Percentiles rank a stretch among this genome's conserved stretches.
phyloP scores from a whole-genome alignment of 2,888 invertebrate genomes.

The Zootermopsis nevadensis region DNA sequence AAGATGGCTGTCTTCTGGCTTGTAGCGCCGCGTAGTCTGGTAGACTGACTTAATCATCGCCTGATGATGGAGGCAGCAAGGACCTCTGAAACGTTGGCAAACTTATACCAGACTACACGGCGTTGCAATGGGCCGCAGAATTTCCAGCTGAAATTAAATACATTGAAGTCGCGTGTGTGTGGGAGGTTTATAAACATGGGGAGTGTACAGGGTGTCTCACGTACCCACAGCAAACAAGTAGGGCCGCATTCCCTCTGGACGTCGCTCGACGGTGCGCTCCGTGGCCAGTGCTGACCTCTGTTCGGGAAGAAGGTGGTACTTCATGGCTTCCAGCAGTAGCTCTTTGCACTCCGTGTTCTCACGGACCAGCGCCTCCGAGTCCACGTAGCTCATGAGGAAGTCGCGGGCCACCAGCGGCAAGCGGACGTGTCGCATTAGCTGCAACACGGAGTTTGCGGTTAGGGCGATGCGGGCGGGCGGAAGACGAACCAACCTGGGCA shows the following conservation, averaged over 20 bases:
- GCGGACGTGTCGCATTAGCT: slow-evolving; percentile 74
- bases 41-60: no score
- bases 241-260: slow-evolving; percentile 74
- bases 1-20: no score
- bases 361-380: slow-evolving; percentile 73
- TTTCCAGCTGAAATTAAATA: no score
- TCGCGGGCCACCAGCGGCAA: slow-evolving; percentile 73
- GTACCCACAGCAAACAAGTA: slow-evolving; percentile 73
- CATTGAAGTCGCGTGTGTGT: no score
- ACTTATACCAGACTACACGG: no score
- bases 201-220: not conserved
- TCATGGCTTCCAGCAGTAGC: slow-evolving; percentile 75
- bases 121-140: no score
- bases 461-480: not conserved
- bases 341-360: slow-evolving; percentile 74
- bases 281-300: slow-evolving; percentile 72
- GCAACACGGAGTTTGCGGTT: slow-evolving; percentile 30
- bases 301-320: slow-evolving; percentile 76
- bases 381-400: slow-evolving; percentile 75
- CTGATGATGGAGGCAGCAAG: no score
- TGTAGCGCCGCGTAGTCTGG: no score
- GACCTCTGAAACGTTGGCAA: no score
- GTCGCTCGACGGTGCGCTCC: slow-evolving; percentile 72
- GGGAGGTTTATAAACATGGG: not conserved
- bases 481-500: slow-evolving; percentile 4